phyloP scores from a whole-genome alignment of 2,113 vertebrate species.

The Mobula hypostoma region DNA sequence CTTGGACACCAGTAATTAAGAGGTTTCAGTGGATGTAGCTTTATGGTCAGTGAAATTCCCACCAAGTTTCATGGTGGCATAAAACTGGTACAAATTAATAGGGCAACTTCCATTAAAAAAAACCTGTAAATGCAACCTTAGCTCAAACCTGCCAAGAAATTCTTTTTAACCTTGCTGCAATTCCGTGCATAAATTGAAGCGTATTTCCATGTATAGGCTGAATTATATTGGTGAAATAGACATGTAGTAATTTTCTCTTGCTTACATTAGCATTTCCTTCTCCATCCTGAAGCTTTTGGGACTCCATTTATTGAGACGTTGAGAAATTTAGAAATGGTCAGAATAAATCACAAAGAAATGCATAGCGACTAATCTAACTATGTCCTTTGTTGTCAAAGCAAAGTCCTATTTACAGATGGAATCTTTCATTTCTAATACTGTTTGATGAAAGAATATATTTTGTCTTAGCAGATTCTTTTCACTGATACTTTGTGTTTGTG shows the following conservation, averaged over 20 bases:
- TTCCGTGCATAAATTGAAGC: neutral
- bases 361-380: slow-evolving; percentile 15
- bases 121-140: neutral
- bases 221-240: neutral
- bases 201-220: neutral
- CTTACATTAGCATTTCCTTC: slow-evolving; percentile 10
- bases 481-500: neutral
- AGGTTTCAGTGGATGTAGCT: neutral
- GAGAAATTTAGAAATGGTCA: neutral
- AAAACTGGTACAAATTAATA: neutral
- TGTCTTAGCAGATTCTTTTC: neutral
- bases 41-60: neutral
- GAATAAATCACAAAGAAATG: neutral
- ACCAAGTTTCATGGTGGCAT: neutral
- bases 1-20: neutral
- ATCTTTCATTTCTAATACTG: neutral
- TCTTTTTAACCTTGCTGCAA: neutral
- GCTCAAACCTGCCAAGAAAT: neutral
- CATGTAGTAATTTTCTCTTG: neutral
- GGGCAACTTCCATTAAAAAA: neutral
- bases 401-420: neutral
- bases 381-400: neutral
- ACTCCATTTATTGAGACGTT: neutral
- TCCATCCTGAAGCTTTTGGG: neutral
- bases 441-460: neutral